Evolutionary conservation across 1,140 invertebrate species (phyloP), one percentile per base, ranked within the genome.

Genomic region (Macrocentrus cingulum): DNA sequence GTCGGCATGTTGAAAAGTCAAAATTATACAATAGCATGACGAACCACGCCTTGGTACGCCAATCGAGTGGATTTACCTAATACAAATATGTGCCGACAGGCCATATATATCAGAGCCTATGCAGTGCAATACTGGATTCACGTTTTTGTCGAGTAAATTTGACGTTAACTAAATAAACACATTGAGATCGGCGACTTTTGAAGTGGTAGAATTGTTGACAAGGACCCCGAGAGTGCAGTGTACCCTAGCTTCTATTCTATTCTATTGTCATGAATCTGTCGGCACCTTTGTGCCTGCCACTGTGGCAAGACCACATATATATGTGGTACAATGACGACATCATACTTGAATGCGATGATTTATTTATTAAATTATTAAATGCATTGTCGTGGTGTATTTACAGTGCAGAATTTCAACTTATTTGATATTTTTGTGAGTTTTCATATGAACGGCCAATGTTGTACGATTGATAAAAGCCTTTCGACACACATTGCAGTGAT

Each of bases 151-250:
- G 58, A 72, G 69, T 75, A 78, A 79, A 78, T 79, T 77, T 79
- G 75, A 79, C 75, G 70, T 79, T 73, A 69, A 68, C 67, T 65
- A 80, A 78, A 80, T 77, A 80, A 78, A 78, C 75, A 77, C 75
- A 77, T 78, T 75, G 66, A 69, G 16, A 56, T 25, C 71, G 72
- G 74, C 70, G 58, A 71, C 71, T 69, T 80, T 78, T 80, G 76
- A 78, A 80, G 77, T 78, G 74, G 74, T 65, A 57, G 59, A 59
- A 55, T 66, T 58, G 61, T 70, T 68, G 67, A 68, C 58, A 58
- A 56, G 62, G 59, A 63, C 19, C 41, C 67, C 59, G n/a, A 19
- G 7, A 11, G 39, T 36, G 34, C 36, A 44, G 44, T 20, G 25
- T 23, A 32, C 45, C 54, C 44, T 23, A n/a, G n/a, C n/a, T n/a